Evolutionary conservation across 92 coral and sea anemone genomes (phyloP).

Genomic region (Epizoanthus rinbou): DNA sequence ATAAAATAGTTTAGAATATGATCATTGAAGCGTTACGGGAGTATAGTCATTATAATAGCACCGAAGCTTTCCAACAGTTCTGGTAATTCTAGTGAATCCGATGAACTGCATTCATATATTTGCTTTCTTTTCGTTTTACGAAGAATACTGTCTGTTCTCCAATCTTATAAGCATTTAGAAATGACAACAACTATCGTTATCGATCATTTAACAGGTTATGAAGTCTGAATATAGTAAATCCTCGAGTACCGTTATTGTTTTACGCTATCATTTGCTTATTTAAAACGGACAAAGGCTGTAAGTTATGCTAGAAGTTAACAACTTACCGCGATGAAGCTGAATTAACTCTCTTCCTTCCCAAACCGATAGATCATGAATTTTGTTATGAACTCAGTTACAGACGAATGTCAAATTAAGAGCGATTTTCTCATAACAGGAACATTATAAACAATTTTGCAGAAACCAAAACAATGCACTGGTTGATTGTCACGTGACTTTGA

Average conservation of each 20-base stretch:
- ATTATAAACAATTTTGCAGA: conserved; percentile 21
- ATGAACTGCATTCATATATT: too few species aligned
- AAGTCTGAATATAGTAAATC: too few species aligned
- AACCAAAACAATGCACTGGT: background rate
- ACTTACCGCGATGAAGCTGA: background rate
- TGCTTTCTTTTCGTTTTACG: too few species aligned
- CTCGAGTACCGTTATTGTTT: too few species aligned
- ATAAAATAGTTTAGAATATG: background rate
- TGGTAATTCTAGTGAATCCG: background rate
- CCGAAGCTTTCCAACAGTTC: background rate
- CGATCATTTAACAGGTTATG: too few species aligned
- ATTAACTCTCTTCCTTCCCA: background rate
- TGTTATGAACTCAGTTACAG: background rate
- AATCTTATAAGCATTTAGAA: too few species aligned
- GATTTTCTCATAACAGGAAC: conserved; percentile 41
- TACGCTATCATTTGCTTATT: too few species aligned
- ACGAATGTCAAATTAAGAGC: conserved; percentile 9
- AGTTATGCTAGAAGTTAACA: background rate
- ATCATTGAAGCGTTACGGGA: background rate
- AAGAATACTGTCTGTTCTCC: too few species aligned
- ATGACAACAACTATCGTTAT: too few species aligned
- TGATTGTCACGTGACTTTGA: background rate
- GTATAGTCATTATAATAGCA: too few species aligned
- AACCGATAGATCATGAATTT: background rate
- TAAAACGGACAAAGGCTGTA: too few species aligned